These are phyloP conservation scores for Chrosomus eos DNA, from an alignment of 2,797 vertebrate species.

Conservation along the genomic window DNA sequence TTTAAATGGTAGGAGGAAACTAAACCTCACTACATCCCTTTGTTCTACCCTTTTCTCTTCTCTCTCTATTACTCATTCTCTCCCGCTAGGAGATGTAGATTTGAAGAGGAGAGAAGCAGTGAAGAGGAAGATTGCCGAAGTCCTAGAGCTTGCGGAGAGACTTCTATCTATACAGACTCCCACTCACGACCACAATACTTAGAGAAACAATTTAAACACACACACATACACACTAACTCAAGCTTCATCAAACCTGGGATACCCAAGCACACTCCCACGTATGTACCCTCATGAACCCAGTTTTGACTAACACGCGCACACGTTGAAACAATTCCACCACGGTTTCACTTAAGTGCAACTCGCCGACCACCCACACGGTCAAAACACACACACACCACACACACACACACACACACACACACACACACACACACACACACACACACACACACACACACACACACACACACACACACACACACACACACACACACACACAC, in stretches of 20 bases:
- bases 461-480: constrained; percentile 43
- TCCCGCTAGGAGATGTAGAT: constrained; percentile 79
- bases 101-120: constrained; percentile 80
- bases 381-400: constrained; percentile 34
- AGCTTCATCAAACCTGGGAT: constrained; percentile 30
- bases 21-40: not conserved
- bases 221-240: constrained; percentile 34
- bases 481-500: constrained; percentile 47
- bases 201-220: constrained; percentile 28
- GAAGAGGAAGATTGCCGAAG: constrained; percentile 84
- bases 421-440: constrained; percentile 38
- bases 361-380: constrained; percentile 26
- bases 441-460: constrained; percentile 40
- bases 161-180: constrained; percentile 76
- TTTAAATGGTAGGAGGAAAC: not conserved
- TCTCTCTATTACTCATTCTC: constrained; percentile 26
- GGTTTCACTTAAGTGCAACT: constrained; percentile 25
- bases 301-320: constrained; percentile 30
- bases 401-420: constrained; percentile 44
- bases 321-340: constrained; percentile 28
- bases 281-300: constrained; percentile 24
- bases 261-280: constrained; percentile 41
- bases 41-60: constrained; percentile 25
- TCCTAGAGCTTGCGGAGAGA: constrained; percentile 83
- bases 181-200: constrained; percentile 57